Conservation (phyloP, 2,888 invertebrate genomes). For the Cinara cedri region DNA sequence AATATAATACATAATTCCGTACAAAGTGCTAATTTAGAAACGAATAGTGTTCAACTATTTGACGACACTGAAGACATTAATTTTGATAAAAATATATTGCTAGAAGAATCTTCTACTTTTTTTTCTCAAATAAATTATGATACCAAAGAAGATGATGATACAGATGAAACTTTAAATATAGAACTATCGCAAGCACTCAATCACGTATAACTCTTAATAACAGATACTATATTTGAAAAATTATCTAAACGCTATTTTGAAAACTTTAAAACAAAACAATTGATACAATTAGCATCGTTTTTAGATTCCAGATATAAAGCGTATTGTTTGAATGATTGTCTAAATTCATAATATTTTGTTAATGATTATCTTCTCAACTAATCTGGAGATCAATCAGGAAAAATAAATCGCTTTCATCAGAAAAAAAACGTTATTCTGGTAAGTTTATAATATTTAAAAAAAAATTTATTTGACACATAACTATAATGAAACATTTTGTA, state of each 20-base stretch:
- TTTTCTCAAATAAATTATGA: no score
- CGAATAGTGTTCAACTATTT: no score
- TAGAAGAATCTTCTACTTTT: no score
- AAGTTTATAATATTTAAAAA: constrained; percentile 23
- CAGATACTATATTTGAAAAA: constrained; percentile 31
- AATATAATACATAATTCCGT: no score
- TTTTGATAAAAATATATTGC: no score
- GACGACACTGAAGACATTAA: no score
- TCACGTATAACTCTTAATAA: no score
- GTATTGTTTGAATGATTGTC: constrained; percentile 20
- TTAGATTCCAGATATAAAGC: constrained; percentile 2
- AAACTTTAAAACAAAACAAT: constrained; percentile 28
- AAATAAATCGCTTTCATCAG: constrained; percentile 21
- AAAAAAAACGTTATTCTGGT: constrained; percentile 32
- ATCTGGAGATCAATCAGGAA: constrained; percentile 24
- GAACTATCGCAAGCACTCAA: no score
- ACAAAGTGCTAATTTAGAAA: no score
- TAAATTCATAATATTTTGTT: constrained; percentile 2
- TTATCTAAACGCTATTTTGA: constrained; percentile 25
- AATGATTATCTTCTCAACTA: background rate
- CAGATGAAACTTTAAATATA: no score
- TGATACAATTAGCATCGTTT: constrained; percentile 26
- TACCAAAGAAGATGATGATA: no score
- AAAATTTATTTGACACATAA: background rate
- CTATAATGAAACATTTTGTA: no score